phyloP scores from a whole-genome alignment of 1,140 invertebrate genomes.

The Lepidurus packardi region DNA sequence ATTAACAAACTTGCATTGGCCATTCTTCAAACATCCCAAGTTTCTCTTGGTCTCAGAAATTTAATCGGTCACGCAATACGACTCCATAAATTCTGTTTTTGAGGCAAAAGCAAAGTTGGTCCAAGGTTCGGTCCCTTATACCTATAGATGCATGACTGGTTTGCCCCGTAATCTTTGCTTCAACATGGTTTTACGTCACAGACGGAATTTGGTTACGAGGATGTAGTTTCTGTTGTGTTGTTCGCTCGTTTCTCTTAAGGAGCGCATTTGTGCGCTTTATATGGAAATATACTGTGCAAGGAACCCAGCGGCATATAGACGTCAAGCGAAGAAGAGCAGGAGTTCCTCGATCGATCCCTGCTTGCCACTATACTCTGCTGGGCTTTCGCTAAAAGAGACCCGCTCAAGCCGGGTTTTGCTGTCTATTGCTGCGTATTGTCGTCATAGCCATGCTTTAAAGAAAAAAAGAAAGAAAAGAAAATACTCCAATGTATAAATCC shows the following conservation, averaged over 20 bases:
- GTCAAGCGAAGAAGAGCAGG: not conserved
- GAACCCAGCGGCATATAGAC: not conserved
- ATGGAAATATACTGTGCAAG: slow-evolving; percentile 2
- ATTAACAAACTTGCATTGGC: too few species aligned
- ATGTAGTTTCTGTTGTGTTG: slow-evolving; percentile 6
- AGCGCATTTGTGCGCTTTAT: slow-evolving; percentile 6
- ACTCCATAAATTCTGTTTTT: not conserved
- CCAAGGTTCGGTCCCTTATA: not conserved
- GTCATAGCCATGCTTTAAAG: not conserved
- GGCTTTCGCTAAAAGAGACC: not conserved
- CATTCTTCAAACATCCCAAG: too few species aligned
- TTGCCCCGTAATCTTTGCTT: not conserved
- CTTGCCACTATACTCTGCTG: slow-evolving; percentile 5
- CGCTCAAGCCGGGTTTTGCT: not conserved
- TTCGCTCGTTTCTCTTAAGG: slow-evolving; percentile 2
- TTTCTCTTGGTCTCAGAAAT: not conserved
- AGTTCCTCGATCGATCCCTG: slow-evolving; percentile 15
- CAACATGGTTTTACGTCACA: not conserved
- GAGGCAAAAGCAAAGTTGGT: not conserved
- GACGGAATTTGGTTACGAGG: not conserved
- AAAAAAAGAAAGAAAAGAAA: not conserved
- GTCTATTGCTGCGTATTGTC: not conserved
- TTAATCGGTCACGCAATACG: not conserved
- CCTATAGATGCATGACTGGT: not conserved
- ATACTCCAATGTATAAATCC: too few species aligned